Evolutionary conservation across 2,113 vertebrate genomes (phyloP).

Genomic region (Nicator chloris): DNA sequence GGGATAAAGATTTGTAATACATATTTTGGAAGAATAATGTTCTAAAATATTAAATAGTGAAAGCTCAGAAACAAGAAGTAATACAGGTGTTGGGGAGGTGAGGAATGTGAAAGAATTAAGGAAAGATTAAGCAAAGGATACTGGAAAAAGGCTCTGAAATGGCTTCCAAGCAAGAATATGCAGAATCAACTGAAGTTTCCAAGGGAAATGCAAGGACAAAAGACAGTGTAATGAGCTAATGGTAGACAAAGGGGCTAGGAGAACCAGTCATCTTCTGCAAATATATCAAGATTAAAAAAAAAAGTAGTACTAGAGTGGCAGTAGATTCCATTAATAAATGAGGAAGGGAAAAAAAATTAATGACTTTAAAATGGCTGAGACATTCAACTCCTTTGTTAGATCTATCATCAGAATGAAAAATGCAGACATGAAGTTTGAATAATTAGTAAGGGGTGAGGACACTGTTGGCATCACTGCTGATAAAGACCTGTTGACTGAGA

Average conservation of each 20-base stretch:
- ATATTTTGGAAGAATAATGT: neutral
- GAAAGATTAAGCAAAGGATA: neutral
- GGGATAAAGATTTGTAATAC: neutral
- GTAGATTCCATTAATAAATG: slow-evolving; percentile 43
- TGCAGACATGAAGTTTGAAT: slow-evolving; percentile 8
- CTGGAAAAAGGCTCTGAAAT: neutral
- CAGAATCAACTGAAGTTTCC: neutral
- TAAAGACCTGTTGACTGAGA: neutral
- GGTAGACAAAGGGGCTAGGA: neutral
- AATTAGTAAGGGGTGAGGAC: slow-evolving; percentile 27
- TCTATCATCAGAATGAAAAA: slow-evolving; percentile 34
- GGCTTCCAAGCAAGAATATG: neutral
- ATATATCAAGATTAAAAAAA: neutral
- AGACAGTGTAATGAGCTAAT: neutral
- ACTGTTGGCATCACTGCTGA: neutral
- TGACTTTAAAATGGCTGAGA: slow-evolving; percentile 35
- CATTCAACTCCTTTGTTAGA: slow-evolving; percentile 19
- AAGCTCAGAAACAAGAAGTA: neutral
- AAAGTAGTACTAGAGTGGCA: neutral
- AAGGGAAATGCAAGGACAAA: neutral
- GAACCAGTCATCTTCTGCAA: neutral
- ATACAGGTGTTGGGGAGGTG: neutral
- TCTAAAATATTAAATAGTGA: neutral
- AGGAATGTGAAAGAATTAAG: neutral
- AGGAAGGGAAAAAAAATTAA: slow-evolving; percentile 38